Percentiles rank a stretch among this genome's conserved stretches.
These are phyloP conservation scores for Arion vulgaris DNA, from an alignment of 1,140 invertebrate genomes.

Conservation along the genomic window DNA sequence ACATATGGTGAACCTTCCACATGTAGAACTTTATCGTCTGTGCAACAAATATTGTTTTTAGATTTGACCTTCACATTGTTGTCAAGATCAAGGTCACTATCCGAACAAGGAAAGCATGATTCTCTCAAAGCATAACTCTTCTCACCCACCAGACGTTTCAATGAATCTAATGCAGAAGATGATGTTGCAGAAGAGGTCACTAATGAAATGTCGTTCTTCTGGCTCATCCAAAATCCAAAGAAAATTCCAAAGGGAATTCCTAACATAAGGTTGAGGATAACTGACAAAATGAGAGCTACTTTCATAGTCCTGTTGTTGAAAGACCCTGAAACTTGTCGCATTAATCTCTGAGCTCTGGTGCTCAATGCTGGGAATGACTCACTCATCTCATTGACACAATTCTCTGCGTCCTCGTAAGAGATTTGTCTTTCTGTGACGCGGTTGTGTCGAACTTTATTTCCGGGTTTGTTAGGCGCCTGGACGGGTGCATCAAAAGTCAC, in stretches of 20 bases:
- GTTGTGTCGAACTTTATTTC: neutral
- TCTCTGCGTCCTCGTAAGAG: conserved; percentile 34
- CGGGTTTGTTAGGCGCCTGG: conserved; percentile 5
- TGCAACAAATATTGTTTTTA: conserved; percentile 13
- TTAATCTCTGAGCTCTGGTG: conserved; percentile 26
- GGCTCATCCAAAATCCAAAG: conserved; percentile 35
- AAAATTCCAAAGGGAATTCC: conserved; percentile 33
- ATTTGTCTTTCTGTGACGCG: conserved; percentile 33
- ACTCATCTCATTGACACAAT: conserved; percentile 40
- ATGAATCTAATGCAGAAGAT: neutral
- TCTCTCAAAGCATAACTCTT: neutral
- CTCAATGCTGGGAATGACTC: conserved; percentile 31
- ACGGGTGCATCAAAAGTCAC: conserved; percentile 22
- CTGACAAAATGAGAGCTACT: conserved; percentile 30
- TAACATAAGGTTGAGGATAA: conserved; percentile 27
- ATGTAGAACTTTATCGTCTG: neutral
- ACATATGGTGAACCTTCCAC: neutral
- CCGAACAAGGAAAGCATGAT: conserved; percentile 5
- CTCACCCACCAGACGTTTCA: neutral
- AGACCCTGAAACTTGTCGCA: conserved; percentile 32
- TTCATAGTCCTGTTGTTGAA: conserved; percentile 38
- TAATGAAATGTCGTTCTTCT: neutral
- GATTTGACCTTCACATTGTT: conserved; percentile 18
- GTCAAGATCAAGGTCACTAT: neutral
- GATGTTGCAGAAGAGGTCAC: neutral